Conservation (phyloP, 1,140 invertebrate genomes). For the Neodiprion lecontei region DNA sequence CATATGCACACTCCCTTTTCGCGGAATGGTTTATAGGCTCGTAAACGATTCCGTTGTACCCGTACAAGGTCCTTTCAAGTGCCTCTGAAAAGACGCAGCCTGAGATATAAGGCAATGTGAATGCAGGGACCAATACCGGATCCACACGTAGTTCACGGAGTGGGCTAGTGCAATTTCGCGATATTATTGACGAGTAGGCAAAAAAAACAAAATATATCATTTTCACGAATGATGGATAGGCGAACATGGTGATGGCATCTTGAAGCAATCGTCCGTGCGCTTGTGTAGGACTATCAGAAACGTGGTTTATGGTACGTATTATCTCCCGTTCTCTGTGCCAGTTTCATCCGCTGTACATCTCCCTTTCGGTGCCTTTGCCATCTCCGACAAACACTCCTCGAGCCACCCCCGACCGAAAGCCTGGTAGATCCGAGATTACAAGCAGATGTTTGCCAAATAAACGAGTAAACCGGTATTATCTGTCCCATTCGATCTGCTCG, state of each 20-base stretch:
- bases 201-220: too few relatives aligned
- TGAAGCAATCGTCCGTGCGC: too few relatives aligned
- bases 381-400: not conserved
- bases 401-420: not conserved
- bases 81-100: too few relatives aligned
- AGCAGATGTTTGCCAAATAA: slow-evolving; percentile 34
- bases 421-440: slow-evolving; percentile 18
- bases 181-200: too few relatives aligned
- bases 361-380: not conserved
- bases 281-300: slow-evolving; percentile 29
- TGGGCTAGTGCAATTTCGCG: too few relatives aligned
- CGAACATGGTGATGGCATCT: too few relatives aligned
- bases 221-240: too few relatives aligned
- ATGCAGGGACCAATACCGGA: too few relatives aligned
- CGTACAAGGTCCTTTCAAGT: too few relatives aligned
- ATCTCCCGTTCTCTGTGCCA: slow-evolving; percentile 48
- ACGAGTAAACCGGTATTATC: slow-evolving; percentile 24
- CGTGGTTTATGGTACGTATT: slow-evolving; percentile 30
- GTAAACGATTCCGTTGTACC: not conserved
- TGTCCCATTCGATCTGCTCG: slow-evolving; percentile 8
- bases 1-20: too few relatives aligned
- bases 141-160: too few relatives aligned
- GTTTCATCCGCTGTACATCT: slow-evolving; percentile 24
- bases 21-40: not conserved
- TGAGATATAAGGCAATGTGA: too few relatives aligned